Base-by-base conservation (phyloP, 2,113 vertebrate species). In the Orycteropus afer region DNA sequence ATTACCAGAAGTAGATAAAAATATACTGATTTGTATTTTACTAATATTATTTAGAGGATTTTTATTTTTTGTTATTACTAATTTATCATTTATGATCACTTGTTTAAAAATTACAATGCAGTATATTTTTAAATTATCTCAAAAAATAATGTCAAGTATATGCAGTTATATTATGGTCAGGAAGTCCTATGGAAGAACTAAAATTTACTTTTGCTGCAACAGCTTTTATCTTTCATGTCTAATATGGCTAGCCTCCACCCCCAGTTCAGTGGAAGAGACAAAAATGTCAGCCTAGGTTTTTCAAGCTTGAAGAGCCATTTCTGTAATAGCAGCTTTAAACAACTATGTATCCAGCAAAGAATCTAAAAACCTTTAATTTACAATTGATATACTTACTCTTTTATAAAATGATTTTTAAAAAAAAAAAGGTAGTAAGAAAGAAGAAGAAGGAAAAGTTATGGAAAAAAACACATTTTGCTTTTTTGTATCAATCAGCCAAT, bases 401-500 rank as follows among this genome's bases (percentile, higher is more conserved):
- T 79, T 82, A 59, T 40, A 79, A 95, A 93, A 95, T 71, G 7
- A 79, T 93, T 53, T 88, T 85, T 87, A 34, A 17, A 77, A 74
- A 42, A 14, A 13, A 45, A 57, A 59, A 89, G 61, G 53, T 55
- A 93, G 88, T 45, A 90, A 90, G 65, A 13, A 91, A 95, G 45
- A 92, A 69, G 40, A 51, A 65, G 53, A 91, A 89, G 40, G 67
- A 95, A 95, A 92, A 97, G 6, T 67, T 69, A 92, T 17, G 37
- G 22, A 20, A 73, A 65, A 84, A 88, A 49, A 37, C 14, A 86
- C 59, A 34, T 57, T 95, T 96, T 86, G 23, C 59, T 81, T 89
- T 96, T 95, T 90, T 89, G 32, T 96, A 96, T 92, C 82, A 95
- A 65, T 55, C n/a, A 86, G 47, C 18, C 34, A 89, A 93, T 89